Base-by-base conservation (phyloP, 2,797 vertebrate genomes). In the Esox lucius region DNA sequence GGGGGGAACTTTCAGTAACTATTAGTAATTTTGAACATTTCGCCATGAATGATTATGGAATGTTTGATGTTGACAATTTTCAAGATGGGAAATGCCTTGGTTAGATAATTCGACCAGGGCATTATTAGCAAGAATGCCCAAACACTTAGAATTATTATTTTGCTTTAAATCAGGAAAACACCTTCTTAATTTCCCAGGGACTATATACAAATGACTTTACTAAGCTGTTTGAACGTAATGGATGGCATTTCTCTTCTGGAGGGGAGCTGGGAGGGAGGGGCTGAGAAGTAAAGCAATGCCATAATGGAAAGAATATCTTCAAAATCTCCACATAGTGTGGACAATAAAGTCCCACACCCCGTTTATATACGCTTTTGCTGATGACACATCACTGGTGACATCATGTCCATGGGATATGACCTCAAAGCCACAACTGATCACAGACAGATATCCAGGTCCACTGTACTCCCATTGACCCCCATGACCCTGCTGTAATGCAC, bases 1-100 rank as follows among this genome's bases (percentile, higher is more conserved):
- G 80, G 74, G 81, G 87, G 78, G 86, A 79, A 84, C 70, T 62
- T 80, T 78, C 73, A 49, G 16, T 31, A 22, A 62, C 33, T 39
- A 53, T 22, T 3, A 2, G 51, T 2, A 33, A 67, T 31, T 66
- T 11, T 67, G 19, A 65, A 70, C 31, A 66, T 70, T 77, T 71
- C 4, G 74, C 51, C 70, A 17, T 2, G n/a, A 16, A 39, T 19
- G 65, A 39, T 35, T 31, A 33, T 33, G 65, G 17, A n/a, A 39
- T 35, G 31, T 67, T 67, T 42, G 39, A 42, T 42, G 39, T 12
- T 33, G 22, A 8, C 24, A 28, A 51, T 28, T 70, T 48, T 24
- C 68, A 28, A 28, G 24, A 11, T 5, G 17, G 28, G 1, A 3
- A 31, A 31, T 3, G 28, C 28, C 28, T 31, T 31, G 68, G 26